Percentiles rank a stretch among this genome's conserved stretches.
phyloP scores from a whole-genome alignment of 2,113 vertebrate genomes.

The Scalopus aquaticus region DNA sequence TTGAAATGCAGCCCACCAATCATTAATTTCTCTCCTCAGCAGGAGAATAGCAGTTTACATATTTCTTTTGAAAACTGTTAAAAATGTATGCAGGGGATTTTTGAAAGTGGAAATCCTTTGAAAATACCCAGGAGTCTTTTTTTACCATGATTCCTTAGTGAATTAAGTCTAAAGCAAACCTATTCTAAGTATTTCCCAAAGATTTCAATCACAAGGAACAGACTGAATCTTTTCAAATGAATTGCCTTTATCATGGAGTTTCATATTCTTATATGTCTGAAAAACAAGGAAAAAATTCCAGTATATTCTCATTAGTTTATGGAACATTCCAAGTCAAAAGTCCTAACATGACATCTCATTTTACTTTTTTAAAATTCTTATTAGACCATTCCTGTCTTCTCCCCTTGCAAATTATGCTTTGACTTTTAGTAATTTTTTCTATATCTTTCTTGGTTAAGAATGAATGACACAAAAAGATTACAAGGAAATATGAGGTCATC shows the following conservation, averaged over 20 bases:
- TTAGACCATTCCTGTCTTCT: background rate
- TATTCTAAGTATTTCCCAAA: background rate
- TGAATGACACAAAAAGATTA: background rate
- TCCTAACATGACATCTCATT: background rate
- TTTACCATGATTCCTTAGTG: background rate
- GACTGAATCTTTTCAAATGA: background rate
- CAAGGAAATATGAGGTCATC: background rate
- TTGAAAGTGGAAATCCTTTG: conserved; percentile 1
- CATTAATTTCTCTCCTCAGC: conserved; percentile 50
- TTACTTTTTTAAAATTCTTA: background rate
- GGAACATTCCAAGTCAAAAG: background rate
- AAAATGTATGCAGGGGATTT: conserved; percentile 29
- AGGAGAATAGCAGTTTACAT: conserved; percentile 44
- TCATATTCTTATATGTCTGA: background rate
- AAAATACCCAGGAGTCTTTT: background rate
- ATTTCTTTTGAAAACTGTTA: conserved; percentile 66
- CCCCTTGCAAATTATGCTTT: background rate
- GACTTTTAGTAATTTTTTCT: background rate
- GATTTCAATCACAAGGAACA: conserved; percentile 1
- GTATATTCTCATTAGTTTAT: background rate
- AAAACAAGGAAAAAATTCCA: background rate
- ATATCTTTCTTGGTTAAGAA: background rate
- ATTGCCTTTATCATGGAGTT: background rate
- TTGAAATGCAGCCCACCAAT: conserved; percentile 26
- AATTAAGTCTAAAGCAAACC: background rate